phyloP scores from a whole-genome alignment of 2,113 vertebrate species.

The Tyrannus savana region DNA sequence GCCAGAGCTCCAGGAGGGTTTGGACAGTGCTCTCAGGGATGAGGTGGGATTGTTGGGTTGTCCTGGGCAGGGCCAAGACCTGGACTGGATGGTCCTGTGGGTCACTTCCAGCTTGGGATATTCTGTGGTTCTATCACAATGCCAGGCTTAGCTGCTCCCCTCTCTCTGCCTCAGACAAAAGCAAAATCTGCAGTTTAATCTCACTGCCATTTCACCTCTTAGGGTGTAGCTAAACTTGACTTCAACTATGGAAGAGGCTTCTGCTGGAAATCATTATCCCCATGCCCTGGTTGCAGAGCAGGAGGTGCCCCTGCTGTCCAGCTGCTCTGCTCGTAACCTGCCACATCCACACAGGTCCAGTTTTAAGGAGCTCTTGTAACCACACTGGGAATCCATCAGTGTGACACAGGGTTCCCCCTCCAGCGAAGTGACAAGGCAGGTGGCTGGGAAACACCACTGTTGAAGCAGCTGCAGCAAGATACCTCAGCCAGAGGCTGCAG shows the following conservation, averaged over 20 bases:
- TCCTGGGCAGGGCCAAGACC: neutral
- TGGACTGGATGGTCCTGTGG: neutral
- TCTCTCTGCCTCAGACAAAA: neutral
- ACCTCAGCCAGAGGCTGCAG: neutral
- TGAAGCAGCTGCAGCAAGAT: neutral
- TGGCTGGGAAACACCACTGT: neutral
- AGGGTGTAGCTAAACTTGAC: accelerated
- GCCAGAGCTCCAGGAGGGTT: neutral
- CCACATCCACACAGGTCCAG: accelerated
- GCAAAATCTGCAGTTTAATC: neutral
- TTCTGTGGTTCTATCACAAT: neutral
- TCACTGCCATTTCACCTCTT: accelerated
- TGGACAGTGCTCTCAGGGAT: neutral
- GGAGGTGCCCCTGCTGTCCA: neutral
- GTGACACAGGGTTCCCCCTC: neutral
- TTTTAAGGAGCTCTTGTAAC: neutral
- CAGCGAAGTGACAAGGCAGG: neutral
- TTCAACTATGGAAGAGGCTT: neutral
- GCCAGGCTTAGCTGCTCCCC: neutral
- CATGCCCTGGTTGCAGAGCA: neutral
- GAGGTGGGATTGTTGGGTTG: neutral
- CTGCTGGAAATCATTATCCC: neutral
- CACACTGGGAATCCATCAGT: accelerated
- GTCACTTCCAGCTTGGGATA: neutral
- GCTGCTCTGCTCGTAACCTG: neutral